Percentiles rank a stretch among this genome's conserved stretches.
Evolutionary conservation across 2,113 vertebrate species (phyloP).

Genomic region (Penelope pileata): DNA sequence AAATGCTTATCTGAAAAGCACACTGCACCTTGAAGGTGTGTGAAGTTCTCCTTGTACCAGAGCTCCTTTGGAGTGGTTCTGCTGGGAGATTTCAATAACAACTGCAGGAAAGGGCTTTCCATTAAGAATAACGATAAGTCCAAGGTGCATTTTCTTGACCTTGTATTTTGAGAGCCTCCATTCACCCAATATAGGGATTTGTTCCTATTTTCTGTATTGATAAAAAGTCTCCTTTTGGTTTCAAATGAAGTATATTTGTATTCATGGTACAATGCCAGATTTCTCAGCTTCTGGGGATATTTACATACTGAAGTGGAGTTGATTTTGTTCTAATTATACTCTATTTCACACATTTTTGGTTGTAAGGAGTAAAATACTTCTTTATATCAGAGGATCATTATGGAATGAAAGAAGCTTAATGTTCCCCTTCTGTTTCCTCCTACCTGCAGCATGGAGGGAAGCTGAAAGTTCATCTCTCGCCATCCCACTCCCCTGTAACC

Average conservation of each 20-base stretch:
- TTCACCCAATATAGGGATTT: neutral
- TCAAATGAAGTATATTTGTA: constrained; percentile 16
- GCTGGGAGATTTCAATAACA: neutral
- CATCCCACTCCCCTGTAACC: neutral
- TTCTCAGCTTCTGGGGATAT: neutral
- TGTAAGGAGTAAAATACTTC: neutral
- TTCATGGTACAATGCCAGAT: neutral
- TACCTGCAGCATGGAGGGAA: neutral
- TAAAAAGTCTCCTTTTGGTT: neutral
- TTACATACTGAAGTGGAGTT: constrained; percentile 16
- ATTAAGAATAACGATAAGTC: neutral
- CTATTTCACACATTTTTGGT: neutral
- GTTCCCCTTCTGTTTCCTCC: neutral
- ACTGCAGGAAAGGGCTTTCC: neutral
- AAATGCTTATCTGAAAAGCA: constrained; percentile 12
- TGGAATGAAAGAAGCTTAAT: neutral
- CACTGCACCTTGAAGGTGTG: neutral
- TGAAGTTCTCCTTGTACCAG: neutral
- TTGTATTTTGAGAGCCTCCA: neutral
- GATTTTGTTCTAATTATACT: constrained; percentile 28
- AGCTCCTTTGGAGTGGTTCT: neutral
- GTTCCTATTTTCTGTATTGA: neutral
- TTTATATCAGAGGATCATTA: neutral
- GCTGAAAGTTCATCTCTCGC: neutral
- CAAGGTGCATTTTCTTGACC: neutral